phyloP scores from a whole-genome alignment of 1,140 invertebrate genomes.

The Drosophila lowei region DNA sequence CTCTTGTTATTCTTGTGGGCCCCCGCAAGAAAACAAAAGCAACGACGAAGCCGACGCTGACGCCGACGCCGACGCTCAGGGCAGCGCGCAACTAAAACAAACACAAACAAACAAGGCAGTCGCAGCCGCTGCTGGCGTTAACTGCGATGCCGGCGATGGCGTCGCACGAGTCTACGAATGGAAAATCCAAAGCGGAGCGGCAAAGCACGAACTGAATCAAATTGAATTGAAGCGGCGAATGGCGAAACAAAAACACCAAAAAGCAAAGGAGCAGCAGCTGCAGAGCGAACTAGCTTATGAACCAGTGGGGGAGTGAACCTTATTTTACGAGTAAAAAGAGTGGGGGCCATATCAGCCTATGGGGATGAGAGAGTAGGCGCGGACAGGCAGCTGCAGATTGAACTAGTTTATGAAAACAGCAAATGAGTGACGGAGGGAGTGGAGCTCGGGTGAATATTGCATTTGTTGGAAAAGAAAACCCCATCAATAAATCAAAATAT shows the following conservation, averaged over 20 bases:
- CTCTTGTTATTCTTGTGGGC: conserved; percentile 54
- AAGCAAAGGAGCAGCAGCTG: conserved; percentile 27
- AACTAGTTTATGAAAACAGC: too few relatives aligned
- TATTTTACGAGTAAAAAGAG: background rate
- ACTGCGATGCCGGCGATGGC: conserved; percentile 33
- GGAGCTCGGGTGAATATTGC: too few relatives aligned
- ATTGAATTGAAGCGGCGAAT: conserved; percentile 68
- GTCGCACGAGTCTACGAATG: conserved; percentile 45
- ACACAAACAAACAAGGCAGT: conserved; percentile 70
- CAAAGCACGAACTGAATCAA: conserved; percentile 51
- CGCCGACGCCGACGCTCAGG: conserved; percentile 2
- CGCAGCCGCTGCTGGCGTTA: conserved; percentile 42
- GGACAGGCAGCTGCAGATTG: too few relatives aligned
- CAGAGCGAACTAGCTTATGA: conserved; percentile 24
- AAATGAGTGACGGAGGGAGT: too few relatives aligned
- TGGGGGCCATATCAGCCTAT: too few relatives aligned
- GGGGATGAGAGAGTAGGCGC: too few relatives aligned
- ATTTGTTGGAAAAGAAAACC: too few relatives aligned
- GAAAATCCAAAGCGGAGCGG: conserved; percentile 53
- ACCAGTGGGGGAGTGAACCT: conserved; percentile 33
- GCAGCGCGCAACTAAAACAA: conserved; percentile 66
- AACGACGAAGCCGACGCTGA: background rate
- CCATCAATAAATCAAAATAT: conserved; percentile 23
- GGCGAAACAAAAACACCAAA: conserved; percentile 60
- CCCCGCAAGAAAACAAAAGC: conserved; percentile 62